A percentile compares a stretch with the other conserved stretches of the same genome.
Conservation (phyloP, 1,140 invertebrate genomes). For the Penaeus japonicus region DNA sequence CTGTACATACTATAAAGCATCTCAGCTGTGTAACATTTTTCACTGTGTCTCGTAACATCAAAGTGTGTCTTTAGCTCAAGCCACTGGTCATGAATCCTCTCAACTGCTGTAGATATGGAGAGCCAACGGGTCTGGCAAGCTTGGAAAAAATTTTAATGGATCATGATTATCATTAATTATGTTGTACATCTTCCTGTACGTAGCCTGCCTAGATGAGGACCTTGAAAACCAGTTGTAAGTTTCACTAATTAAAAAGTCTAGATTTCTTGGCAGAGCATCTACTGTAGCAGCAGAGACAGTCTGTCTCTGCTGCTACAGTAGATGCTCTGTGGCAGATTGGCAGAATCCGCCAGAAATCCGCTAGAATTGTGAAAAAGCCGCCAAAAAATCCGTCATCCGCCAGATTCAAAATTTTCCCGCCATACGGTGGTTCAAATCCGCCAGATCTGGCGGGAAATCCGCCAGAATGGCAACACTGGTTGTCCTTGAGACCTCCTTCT, state of each 20-base stretch:
- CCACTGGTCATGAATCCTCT: slow-evolving; percentile 62
- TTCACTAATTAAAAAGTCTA: slow-evolving; percentile 20
- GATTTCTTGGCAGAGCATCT: background rate
- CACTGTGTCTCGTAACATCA: slow-evolving; percentile 37
- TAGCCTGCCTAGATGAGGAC: background rate
- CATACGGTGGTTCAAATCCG: too few species aligned
- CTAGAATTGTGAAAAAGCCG: too few species aligned
- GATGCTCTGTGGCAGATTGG: too few species aligned
- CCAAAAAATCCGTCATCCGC: too few species aligned
- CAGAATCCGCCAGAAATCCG: too few species aligned
- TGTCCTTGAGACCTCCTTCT: too few species aligned
- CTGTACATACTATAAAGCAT: background rate
- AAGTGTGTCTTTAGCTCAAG: slow-evolving; percentile 63
- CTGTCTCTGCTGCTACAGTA: background rate
- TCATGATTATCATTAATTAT: background rate
- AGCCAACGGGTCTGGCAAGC: slow-evolving; percentile 63
- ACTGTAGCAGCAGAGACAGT: slow-evolving; percentile 13
- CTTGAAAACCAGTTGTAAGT: slow-evolving; percentile 36
- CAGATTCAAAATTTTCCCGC: too few species aligned
- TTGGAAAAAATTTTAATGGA: slow-evolving; percentile 62
- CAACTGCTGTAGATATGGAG: slow-evolving; percentile 61
- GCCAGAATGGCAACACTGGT: too few species aligned
- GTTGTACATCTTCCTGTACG: background rate
- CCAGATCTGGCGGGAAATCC: too few species aligned
- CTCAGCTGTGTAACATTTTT: slow-evolving; percentile 1